Base-by-base conservation (phyloP, 2,888 invertebrate genomes). In the Drosophila colorata region DNA sequence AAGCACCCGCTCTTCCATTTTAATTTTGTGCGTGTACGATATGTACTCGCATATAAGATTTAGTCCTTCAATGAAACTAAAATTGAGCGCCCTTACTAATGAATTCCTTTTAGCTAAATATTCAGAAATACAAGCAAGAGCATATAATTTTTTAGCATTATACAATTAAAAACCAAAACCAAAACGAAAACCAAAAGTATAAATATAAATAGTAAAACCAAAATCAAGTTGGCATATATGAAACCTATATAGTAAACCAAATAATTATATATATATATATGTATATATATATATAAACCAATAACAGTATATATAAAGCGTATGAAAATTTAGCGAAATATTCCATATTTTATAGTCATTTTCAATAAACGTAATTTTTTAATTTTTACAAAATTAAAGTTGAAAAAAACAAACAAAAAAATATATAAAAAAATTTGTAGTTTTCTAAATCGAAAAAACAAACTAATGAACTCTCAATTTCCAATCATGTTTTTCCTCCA, bases 41-140 rank as follows among this genome's bases (percentile, higher is more conserved):
- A 33, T 47, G 38, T 20, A 28, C 18, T 38, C 43, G 40, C 61
- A 55, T 51, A 69, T 73, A 75, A 71, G 63, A 65, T 72, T 79
- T 85, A 82, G 78, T 80, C 87, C 80, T 74, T 88, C 57, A 71
- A 83, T 75, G 57, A 74, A 78, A 80, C 74, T 64, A 77, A 74
- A 78, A 79, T 82, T 79, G 74, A 87, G 82, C 81, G 87, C 89
- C 90, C 90, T 85, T 90, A 90, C 76, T 81, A 88, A 74, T 76
- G 72, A 87, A 90, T 91, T 91, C 91, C 90, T 91, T 87, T 91
- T 91, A 91, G 91, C 91, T 90, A 91, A 91, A 91, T 91, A 91
- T 91, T 90, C 88, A 84, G 74, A 57, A 60, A 68, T 25, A 57
- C 61, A 72, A 78, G 74, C 75, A 82, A 78, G 68, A 67, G 86